Conservation (phyloP, 2,113 vertebrate genomes). For the Calyptommatus sinebrachiatus region DNA sequence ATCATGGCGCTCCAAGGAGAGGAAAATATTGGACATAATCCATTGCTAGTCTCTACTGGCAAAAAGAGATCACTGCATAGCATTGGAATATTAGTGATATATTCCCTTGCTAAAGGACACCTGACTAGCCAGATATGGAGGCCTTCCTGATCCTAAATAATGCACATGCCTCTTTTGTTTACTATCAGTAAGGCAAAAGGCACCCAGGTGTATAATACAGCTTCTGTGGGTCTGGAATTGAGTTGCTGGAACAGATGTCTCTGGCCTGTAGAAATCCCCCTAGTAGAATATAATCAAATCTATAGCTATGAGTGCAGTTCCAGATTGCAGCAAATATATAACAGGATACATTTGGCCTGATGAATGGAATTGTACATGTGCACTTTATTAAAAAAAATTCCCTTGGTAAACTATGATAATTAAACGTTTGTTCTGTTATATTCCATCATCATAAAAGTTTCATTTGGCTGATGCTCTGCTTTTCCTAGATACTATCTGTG, state of each 20-base stretch:
- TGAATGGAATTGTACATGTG: background rate
- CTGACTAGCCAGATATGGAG: background rate
- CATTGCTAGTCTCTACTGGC: background rate
- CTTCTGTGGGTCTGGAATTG: background rate
- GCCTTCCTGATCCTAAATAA: background rate
- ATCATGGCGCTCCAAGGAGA: background rate
- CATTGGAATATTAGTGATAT: background rate
- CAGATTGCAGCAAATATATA: background rate
- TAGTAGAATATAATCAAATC: background rate
- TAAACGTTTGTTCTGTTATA: background rate
- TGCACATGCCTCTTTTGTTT: background rate
- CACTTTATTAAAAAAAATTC: background rate
- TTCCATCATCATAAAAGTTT: accelerated
- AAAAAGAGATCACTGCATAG: background rate
- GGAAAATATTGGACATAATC: background rate
- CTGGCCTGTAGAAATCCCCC: background rate
- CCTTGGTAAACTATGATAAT: background rate
- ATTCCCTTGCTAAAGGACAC: background rate
- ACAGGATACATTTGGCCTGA: background rate
- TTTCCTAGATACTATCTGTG: slow-evolving; percentile 93
- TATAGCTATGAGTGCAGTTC: too few species aligned
- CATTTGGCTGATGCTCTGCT: slow-evolving; percentile 25
- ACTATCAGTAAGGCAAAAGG: background rate
- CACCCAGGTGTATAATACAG: background rate
- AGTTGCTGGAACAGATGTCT: background rate